phyloP scores from a whole-genome alignment of 2,797 vertebrate genomes.

The Silurus lanzhouensis region DNA sequence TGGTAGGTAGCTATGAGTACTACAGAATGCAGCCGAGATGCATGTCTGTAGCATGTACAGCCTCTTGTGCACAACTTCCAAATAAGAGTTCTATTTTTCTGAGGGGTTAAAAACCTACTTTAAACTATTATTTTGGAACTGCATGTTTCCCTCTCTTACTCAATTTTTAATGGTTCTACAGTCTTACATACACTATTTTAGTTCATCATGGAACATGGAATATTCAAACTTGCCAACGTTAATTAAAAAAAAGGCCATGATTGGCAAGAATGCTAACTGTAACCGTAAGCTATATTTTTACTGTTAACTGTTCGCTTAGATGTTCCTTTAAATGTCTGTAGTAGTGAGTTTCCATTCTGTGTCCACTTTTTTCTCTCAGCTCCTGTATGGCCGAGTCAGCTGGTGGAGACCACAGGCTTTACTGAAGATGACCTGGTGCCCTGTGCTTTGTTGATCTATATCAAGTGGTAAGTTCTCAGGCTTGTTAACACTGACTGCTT shows the following conservation, averaged over 20 bases:
- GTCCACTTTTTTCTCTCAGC: slow-evolving; percentile 67
- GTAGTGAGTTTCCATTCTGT: background rate
- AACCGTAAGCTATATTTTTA: background rate
- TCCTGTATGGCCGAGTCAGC: slow-evolving; percentile 84
- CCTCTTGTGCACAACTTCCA: no score
- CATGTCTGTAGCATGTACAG: no score
- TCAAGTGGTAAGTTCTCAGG: slow-evolving; percentile 84
- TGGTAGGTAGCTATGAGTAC: no score
- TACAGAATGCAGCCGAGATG: no score
- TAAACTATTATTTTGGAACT: no score
- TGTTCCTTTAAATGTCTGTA: background rate
- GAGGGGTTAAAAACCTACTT: no score
- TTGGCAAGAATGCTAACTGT: background rate
- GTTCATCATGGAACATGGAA: no score
- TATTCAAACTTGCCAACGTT: no score
- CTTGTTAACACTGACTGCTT: background rate
- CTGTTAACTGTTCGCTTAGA: background rate
- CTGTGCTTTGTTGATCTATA: slow-evolving; percentile 83
- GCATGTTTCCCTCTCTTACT: no score
- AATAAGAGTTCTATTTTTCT: no score
- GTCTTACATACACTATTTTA: no score
- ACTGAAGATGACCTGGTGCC: slow-evolving; percentile 83
- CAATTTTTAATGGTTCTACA: no score
- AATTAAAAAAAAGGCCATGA: background rate
- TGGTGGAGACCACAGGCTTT: slow-evolving; percentile 88